phyloP scores from a whole-genome alignment of 2,888 invertebrate species.

The Deilephila elpenor region DNA sequence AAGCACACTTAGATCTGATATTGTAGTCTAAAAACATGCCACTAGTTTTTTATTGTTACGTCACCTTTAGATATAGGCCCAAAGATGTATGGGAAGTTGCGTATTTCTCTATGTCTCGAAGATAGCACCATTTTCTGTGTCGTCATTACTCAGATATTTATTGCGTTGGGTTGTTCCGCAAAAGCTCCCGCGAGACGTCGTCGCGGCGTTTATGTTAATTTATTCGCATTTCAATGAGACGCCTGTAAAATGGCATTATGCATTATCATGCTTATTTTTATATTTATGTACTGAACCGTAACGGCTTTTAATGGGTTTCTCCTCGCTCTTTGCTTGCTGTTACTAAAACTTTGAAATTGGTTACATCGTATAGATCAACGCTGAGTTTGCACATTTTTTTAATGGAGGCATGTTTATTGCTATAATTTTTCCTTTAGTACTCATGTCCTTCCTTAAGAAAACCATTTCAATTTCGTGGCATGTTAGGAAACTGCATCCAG shows the following conservation, averaged over 20 bases:
- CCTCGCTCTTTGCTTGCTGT: neutral
- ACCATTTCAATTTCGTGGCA: too few species aligned
- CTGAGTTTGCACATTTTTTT: too few species aligned
- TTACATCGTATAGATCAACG: too few species aligned
- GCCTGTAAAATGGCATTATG: constrained; percentile 68
- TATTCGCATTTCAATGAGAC: constrained; percentile 78
- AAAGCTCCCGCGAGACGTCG: constrained; percentile 58
- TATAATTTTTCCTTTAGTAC: too few species aligned
- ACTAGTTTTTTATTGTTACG: too few species aligned
- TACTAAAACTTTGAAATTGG: neutral
- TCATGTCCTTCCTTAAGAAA: too few species aligned
- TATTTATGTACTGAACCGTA: constrained; percentile 52
- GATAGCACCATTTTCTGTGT: constrained; percentile 50
- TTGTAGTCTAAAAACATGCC: too few species aligned
- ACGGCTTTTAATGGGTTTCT: constrained; percentile 50
- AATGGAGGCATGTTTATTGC: too few species aligned
- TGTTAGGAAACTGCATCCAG: too few species aligned
- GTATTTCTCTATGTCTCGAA: constrained; percentile 50
- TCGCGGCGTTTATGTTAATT: constrained; percentile 74
- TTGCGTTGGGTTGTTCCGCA: constrained; percentile 62
- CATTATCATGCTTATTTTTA: constrained; percentile 69
- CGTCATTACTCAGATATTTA: constrained; percentile 71
- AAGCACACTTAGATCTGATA: too few species aligned
- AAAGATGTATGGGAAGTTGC: too few species aligned
- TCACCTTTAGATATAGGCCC: too few species aligned